Conservation (phyloP, 2,113 vertebrate genomes). For the Ailuropoda melanoleuca region DNA sequence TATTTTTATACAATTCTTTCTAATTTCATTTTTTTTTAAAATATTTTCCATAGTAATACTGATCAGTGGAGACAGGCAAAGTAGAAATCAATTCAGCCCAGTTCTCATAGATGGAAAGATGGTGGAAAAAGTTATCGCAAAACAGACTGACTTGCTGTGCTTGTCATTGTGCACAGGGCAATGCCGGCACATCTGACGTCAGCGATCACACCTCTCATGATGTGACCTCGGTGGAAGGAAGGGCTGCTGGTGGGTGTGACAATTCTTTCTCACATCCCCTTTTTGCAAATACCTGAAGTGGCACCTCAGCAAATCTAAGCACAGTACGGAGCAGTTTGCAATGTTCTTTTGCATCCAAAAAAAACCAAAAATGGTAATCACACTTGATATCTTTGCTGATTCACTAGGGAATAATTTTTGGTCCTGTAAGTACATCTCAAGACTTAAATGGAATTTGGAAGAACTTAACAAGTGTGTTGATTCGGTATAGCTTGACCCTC, state of each 20-base stretch:
- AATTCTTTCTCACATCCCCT: background rate
- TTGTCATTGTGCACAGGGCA: background rate
- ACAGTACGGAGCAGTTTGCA: background rate
- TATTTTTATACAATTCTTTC: constrained; percentile 8
- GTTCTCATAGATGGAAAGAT: background rate
- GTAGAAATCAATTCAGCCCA: background rate
- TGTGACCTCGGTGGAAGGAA: background rate
- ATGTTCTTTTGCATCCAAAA: background rate
- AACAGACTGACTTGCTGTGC: background rate
- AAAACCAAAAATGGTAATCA: constrained; percentile 1
- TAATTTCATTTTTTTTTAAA: constrained; percentile 12
- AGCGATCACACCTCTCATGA: background rate
- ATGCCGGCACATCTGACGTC: background rate
- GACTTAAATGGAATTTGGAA: background rate
- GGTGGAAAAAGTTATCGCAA: background rate
- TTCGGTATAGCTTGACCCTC: background rate
- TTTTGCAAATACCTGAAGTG: background rate
- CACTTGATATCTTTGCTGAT: constrained; percentile 18
- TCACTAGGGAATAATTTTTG: constrained; percentile 40
- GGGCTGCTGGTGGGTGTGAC: background rate
- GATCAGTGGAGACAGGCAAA: background rate
- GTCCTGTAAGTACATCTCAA: constrained; percentile 22
- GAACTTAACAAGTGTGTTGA: background rate
- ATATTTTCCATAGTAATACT: background rate
- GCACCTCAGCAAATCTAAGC: background rate